Evolutionary conservation across 2,113 vertebrate species (phyloP), one percentile per base, ranked within the genome.

Genomic region (Harpagus bidentatus): DNA sequence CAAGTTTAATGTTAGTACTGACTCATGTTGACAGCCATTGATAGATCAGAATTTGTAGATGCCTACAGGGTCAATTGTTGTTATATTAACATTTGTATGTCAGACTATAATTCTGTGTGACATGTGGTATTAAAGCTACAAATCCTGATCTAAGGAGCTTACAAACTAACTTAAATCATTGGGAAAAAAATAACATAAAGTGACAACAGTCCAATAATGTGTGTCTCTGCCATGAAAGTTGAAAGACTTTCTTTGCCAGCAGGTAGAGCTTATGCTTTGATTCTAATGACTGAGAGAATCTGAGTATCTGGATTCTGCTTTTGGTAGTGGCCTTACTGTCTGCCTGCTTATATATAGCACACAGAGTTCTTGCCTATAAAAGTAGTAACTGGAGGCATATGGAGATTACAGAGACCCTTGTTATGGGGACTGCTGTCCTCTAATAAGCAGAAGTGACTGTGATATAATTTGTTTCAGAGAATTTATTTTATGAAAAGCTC

Each of bases 41-140:
- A 79, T 62, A 89, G 38, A 79, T 85, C 61, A 85, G 70, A 91
- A 93, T 92, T 79, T 95, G 78, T 67, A 82, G 85, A 78, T 93
- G 66, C 26, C 56, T 71, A 14, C 5, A 19, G 65, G 73, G 85
- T 94, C 82, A 94, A 32, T 67, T 52, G 42, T 52, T 76, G 56
- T 86, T 91, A 32, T 66, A 73, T 96, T 94, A 95, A 77, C 29
- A 74, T 76, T 71, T 74, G 38, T 71, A 70, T 74, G 50, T 79
- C 73, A 59, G 82, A n/a, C 69, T 93, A 50, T 74, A 79, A 67
- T 87, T 93, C 65, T 82, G 16, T n/a, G n/a, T 82, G 78, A 71
- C 43, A 42, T 29, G 23, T 74, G 74, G 20, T 95, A 62, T 87
- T 88, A 88, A 90, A 93, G 13, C 56, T 79, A 74, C 43, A 94